These are phyloP conservation scores for Cathartes aura DNA, from an alignment of 2,113 vertebrate species.

Conservation along the genomic window DNA sequence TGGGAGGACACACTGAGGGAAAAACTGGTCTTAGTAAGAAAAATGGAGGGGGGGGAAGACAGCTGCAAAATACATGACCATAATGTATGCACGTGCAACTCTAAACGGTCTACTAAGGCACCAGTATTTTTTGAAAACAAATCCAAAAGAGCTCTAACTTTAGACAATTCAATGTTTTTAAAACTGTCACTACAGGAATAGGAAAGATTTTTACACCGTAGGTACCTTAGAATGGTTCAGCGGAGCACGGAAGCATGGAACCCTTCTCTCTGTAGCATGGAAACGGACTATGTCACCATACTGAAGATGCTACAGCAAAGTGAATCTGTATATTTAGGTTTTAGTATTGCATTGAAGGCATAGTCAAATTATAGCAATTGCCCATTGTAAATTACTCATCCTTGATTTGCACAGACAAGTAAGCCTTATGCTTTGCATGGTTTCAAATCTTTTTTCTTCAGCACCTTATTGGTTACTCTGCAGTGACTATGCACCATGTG, in stretches of 20 bases:
- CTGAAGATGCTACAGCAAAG: neutral
- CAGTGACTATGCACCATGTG: neutral
- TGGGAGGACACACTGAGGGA: neutral
- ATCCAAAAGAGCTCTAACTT: neutral
- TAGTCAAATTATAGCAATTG: neutral
- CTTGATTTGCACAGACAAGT: neutral
- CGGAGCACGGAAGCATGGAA: neutral
- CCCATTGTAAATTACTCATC: neutral
- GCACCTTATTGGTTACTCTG: neutral
- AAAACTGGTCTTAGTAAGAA: neutral
- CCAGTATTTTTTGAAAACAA: neutral
- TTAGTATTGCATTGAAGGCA: neutral
- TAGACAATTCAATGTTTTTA: neutral
- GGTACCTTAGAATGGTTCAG: neutral
- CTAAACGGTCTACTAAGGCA: neutral
- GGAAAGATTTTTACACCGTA: neutral
- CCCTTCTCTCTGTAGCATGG: rapidly evolving
- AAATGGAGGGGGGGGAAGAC: neutral
- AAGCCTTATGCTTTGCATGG: neutral
- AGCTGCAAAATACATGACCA: neutral
- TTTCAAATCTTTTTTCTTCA: neutral
- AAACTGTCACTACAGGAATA: neutral
- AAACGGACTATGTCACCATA: neutral
- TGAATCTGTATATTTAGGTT: neutral
- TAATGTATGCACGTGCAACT: neutral